A percentile compares a stretch with the other conserved stretches of the same genome.
Evolutionary conservation across 2,113 vertebrate genomes (phyloP).

Genomic region (Tragelaphus imberbis): DNA sequence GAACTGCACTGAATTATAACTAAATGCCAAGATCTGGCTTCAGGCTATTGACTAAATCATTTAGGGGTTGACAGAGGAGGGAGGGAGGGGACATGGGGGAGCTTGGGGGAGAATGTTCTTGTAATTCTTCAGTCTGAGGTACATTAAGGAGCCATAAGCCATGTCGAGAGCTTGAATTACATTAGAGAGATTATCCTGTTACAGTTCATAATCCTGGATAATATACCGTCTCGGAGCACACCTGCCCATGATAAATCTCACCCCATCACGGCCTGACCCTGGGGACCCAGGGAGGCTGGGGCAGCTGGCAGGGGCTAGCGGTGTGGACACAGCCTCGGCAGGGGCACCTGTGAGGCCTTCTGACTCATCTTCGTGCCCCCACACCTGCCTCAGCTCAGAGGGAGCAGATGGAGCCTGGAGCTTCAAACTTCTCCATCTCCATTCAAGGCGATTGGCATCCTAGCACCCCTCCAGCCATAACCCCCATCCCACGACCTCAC

Average conservation of each 20-base stretch:
- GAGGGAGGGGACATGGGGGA: conserved; percentile 72
- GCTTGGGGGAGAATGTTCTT: conserved; percentile 81
- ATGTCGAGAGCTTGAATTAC: conserved; percentile 91
- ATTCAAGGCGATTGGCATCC: background rate
- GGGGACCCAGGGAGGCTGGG: conserved; percentile 70
- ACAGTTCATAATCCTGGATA: conserved; percentile 90
- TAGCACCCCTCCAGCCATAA: background rate
- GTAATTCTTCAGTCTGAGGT: conserved; percentile 90
- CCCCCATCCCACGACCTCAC: no score
- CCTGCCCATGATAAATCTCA: conserved; percentile 86
- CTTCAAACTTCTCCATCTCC: background rate
- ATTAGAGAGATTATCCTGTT: conserved; percentile 90
- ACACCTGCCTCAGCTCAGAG: background rate
- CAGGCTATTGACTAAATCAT: conserved; percentile 88
- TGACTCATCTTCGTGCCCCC: background rate
- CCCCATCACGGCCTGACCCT: conserved; percentile 83
- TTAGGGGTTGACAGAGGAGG: conserved; percentile 85
- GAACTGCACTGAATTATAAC: conserved; percentile 84
- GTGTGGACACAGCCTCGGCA: background rate
- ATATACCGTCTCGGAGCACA: conserved; percentile 84
- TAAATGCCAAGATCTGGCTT: conserved; percentile 82
- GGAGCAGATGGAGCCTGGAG: background rate
- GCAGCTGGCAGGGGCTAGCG: conserved; percentile 42
- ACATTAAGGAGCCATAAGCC: conserved; percentile 91
- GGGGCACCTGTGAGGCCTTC: conserved; percentile 7